Conservation (phyloP, 2,797 vertebrate species). For the Crax fasciolata region DNA sequence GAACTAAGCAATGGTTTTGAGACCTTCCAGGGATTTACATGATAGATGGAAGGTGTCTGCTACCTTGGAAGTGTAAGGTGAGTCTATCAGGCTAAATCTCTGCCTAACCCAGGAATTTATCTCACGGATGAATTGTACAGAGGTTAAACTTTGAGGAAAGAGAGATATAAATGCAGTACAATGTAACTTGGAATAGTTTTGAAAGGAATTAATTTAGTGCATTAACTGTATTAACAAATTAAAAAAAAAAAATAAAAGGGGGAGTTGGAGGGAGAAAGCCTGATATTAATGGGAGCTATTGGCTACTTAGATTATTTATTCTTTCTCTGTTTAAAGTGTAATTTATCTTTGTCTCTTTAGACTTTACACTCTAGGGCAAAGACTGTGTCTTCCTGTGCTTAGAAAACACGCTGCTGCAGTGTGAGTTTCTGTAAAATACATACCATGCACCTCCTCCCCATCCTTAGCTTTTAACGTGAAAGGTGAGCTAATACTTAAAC, state of each 20-base stretch:
- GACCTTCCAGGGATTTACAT: not conserved
- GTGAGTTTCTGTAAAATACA: not conserved
- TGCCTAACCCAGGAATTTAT: not conserved
- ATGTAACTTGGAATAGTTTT: not conserved
- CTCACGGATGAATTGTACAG: not conserved
- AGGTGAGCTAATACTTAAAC: not conserved
- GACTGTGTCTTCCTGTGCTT: not conserved
- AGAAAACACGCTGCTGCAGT: not conserved
- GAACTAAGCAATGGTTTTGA: conserved; percentile 1
- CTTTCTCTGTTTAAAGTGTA: not conserved
- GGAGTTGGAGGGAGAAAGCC: not conserved
- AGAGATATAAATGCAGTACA: not conserved
- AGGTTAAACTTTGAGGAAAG: not conserved
- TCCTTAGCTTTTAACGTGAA: not conserved
- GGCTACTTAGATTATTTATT: not conserved
- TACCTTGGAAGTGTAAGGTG: not conserved
- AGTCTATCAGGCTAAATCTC: not conserved
- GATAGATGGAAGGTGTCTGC: not conserved
- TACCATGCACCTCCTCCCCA: accelerated
- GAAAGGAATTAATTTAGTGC: not conserved
- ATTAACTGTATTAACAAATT: conserved; percentile 6
- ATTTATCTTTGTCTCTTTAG: conserved; percentile 11
- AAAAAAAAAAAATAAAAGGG: not conserved
- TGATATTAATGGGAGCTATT: conserved; percentile 8
- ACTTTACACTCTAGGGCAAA: not conserved